Base-by-base conservation (phyloP, 2,797 vertebrate species). In the Triplophysa bombifrons region DNA sequence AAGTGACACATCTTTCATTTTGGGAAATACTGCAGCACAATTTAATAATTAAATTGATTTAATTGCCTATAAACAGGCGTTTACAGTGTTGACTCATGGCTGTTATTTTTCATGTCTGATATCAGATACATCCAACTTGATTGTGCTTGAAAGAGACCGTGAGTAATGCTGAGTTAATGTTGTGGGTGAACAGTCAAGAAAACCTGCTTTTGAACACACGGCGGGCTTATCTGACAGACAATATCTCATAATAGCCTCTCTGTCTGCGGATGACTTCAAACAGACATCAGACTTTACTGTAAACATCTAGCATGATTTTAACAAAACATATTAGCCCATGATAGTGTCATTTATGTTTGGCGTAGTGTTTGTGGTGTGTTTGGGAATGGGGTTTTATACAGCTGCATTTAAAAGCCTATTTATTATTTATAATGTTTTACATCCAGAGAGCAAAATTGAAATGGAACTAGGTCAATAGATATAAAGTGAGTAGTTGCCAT, bases 121-220 rank as follows among this genome's bases (percentile, higher is more conserved):
- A 44, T 72, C 16, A 6, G 68, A 55, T 48, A 27, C 25, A 30
- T 72, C 76, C n/a, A 72, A 78, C 67, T 68, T 72, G 30, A 60
- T 65, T 48, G 48, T 71, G 48, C 76, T 72, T 78, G 68, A 72
- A 64, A 72, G 34, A 14, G 46, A 53, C 25, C 60, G 56, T 78
- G 76, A 71, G 25, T 70, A 78, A 75, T 65, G 46, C 34, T 16
- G 73, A 75, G 61, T 30, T 53, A 75, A 78, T 53, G 46, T 72
- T 72, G 30, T 64, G 48, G 34, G 46, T 64, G 71, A 78, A 30
- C 68, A 65, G 44, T 41, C 2, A 5, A 78, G 67, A 78, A 50
- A 71, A 70, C 55, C n/a, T 38, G 38, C 78, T 61, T 74, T 50
- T 38, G n/a, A 80, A 58, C 41, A 66, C 65, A n/a, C 63, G 10